Evolutionary conservation across 2,113 vertebrate genomes (phyloP).

Genomic region (Hippocampus barbouri): DNA sequence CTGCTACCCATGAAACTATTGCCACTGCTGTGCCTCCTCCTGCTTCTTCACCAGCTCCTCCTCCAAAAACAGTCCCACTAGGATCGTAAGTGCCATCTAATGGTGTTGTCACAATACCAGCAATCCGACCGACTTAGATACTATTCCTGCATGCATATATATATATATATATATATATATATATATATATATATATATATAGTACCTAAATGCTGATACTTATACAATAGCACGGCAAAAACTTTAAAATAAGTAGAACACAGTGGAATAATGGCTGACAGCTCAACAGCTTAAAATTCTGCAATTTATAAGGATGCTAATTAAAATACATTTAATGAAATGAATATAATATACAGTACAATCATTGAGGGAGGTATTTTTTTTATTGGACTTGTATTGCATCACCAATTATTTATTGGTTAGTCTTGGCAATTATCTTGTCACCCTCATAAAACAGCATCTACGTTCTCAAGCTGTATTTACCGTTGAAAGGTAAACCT

Average conservation of each 20-base stretch:
- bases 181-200: too few species aligned
- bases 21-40: constrained; percentile 29
- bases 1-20: constrained; percentile 34
- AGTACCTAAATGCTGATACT: too few species aligned
- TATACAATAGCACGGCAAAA: too few species aligned
- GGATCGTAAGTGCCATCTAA: constrained; percentile 58
- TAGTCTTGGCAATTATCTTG: background rate
- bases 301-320: too few species aligned
- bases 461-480: background rate
- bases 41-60: constrained; percentile 32
- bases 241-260: too few species aligned
- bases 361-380: background rate
- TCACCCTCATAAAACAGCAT: background rate
- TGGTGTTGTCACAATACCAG: too few species aligned
- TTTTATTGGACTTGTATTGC: background rate
- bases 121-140: too few species aligned
- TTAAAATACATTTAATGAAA: too few species aligned
- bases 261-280: too few species aligned
- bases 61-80: constrained; percentile 43
- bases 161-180: too few species aligned
- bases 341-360: background rate
- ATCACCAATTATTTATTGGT: background rate
- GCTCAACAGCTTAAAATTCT: too few species aligned
- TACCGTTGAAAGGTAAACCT: constrained; percentile 2
- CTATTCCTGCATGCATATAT: too few species aligned